Conservation (phyloP, 1,140 invertebrate species). For the Brachionus manjavacas region DNA sequence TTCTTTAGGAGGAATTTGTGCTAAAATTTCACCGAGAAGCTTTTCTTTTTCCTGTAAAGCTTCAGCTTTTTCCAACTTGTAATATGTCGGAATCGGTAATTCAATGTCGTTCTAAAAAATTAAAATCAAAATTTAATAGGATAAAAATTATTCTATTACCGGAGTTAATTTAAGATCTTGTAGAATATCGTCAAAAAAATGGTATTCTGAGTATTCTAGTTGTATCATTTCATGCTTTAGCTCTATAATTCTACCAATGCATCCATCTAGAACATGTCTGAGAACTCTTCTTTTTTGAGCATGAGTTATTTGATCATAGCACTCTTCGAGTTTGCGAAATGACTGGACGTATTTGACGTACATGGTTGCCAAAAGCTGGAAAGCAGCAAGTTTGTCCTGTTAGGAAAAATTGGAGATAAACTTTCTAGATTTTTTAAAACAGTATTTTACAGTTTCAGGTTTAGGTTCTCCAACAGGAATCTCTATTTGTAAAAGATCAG, state of each 20-base stretch:
- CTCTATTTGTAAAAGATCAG: slow-evolving; percentile 55
- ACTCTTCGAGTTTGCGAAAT: slow-evolving; percentile 69
- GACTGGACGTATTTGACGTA: slow-evolving; percentile 75
- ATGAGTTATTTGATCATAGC: slow-evolving; percentile 83
- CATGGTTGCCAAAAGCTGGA: slow-evolving; percentile 57
- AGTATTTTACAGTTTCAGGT: slow-evolving; percentile 52
- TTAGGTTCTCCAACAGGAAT: slow-evolving; percentile 53
- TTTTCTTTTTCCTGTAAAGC: slow-evolving; percentile 56
- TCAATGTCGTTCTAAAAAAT: slow-evolving; percentile 56
- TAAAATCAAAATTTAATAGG: neutral
- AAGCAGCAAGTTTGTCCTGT: slow-evolving; percentile 55
- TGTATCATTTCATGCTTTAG: slow-evolving; percentile 74
- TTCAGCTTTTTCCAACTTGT: slow-evolving; percentile 54
- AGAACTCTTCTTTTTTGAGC: slow-evolving; percentile 81
- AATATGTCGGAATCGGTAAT: slow-evolving; percentile 60
- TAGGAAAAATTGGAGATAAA: slow-evolving; percentile 21
- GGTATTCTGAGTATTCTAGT: slow-evolving; percentile 76
- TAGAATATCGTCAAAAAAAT: slow-evolving; percentile 75
- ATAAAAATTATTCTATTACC: slow-evolving; percentile 52
- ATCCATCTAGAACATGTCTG: slow-evolving; percentile 71
- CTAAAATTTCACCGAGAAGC: slow-evolving; percentile 54
- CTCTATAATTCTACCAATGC: slow-evolving; percentile 67
- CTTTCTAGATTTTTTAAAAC: neutral
- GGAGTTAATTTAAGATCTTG: slow-evolving; percentile 63
- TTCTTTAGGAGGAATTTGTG: slow-evolving; percentile 53